phyloP scores from a whole-genome alignment of 2,113 vertebrate species.

The Emydocephalus ijimae region DNA sequence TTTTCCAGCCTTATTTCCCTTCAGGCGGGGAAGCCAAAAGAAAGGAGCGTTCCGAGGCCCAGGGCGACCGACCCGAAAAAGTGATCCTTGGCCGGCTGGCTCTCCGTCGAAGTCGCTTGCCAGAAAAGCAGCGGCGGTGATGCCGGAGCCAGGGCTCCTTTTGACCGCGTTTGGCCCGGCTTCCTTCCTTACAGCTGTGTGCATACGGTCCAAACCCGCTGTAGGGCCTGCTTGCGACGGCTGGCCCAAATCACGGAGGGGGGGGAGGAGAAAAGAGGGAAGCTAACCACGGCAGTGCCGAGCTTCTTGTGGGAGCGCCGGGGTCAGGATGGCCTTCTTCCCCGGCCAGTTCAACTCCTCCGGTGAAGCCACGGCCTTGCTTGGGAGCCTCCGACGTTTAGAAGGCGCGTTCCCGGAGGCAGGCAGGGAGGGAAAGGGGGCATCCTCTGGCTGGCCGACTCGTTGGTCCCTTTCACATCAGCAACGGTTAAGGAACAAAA shows the following conservation, averaged over 20 bases:
- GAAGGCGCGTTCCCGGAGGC: background rate
- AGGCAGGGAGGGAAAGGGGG: background rate
- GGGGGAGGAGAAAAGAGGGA: background rate
- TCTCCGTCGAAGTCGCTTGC: background rate
- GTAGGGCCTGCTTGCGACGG: background rate
- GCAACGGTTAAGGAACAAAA: background rate
- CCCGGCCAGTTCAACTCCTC: background rate
- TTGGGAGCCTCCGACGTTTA: background rate
- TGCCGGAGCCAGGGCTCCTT: background rate
- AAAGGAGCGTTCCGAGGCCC: background rate
- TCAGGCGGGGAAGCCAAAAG: background rate
- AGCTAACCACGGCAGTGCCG: background rate
- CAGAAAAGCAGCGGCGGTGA: background rate
- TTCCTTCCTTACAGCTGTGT: background rate
- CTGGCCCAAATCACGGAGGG: background rate
- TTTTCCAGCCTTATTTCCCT: slow-evolving; percentile 5
- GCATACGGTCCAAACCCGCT: background rate
- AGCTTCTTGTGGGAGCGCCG: background rate
- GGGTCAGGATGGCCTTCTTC: background rate
- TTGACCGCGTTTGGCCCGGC: background rate
- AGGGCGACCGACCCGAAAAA: background rate
- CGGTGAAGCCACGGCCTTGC: background rate
- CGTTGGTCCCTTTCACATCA: background rate
- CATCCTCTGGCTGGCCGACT: background rate
- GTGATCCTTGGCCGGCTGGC: background rate